Percentiles rank a stretch among this genome's conserved stretches.
Evolutionary conservation across 2,888 invertebrate species (phyloP).

Genomic region (Cinara cedri): DNA sequence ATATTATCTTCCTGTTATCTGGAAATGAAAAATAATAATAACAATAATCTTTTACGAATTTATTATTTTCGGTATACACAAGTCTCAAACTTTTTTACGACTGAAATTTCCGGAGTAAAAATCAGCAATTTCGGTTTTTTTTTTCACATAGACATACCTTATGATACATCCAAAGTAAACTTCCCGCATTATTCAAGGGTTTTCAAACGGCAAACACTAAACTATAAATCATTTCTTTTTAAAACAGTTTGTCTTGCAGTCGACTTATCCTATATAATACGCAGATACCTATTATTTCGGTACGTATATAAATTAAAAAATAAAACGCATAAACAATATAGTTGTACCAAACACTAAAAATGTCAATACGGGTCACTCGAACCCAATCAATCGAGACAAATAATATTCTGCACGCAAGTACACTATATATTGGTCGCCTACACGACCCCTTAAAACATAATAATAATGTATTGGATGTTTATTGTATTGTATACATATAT

Average conservation of each 20-base stretch:
- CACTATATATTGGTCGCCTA: too few species aligned
- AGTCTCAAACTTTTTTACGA: constrained; percentile 27
- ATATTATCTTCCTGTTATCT: constrained; percentile 42
- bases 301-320: too few species aligned
- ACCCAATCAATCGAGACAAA: too few species aligned
- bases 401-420: too few species aligned
- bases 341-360: too few species aligned
- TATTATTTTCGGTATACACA: constrained; percentile 1
- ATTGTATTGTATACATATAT: too few species aligned
- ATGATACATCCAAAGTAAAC: not conserved
- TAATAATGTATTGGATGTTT: too few species aligned
- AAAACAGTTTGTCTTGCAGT: constrained; percentile 1
- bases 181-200: not conserved
- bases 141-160: not conserved
- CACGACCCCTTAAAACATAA: too few species aligned
- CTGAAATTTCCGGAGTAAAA: constrained; percentile 8
- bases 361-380: too few species aligned
- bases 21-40: constrained; percentile 36
- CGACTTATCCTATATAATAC: not conserved
- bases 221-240: not conserved
- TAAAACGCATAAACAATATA: not conserved
- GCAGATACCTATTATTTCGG: too few species aligned
- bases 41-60: constrained; percentile 31
- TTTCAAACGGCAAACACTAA: not conserved
- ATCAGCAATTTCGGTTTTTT: constrained; percentile 16